phyloP scores from a whole-genome alignment of 2,888 invertebrate genomes.

The Pristionchus entomophagus region DNA sequence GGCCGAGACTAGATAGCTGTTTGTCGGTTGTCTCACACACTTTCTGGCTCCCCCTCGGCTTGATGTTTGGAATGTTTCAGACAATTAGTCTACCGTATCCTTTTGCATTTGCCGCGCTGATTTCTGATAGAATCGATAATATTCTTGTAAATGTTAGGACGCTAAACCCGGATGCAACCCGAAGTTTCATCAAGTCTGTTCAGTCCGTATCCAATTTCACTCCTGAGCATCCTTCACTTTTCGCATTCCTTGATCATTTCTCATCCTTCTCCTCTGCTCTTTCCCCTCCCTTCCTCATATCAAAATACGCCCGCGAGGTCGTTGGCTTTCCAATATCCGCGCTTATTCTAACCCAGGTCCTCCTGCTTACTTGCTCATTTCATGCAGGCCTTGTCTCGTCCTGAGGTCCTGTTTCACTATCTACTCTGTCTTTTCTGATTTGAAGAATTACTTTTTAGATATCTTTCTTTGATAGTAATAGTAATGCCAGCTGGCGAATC shows the following conservation, averaged over 20 bases:
- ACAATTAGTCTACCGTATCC: no score
- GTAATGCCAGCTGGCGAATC: not conserved
- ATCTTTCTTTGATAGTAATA: not conserved
- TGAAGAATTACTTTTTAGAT: not conserved
- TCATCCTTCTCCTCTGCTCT: not conserved
- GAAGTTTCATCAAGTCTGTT: no score
- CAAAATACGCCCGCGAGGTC: not conserved
- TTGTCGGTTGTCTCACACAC: not conserved
- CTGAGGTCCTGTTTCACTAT: not conserved
- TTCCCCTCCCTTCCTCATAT: not conserved
- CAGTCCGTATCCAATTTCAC: not conserved
- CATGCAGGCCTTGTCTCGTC: not conserved
- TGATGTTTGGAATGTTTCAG: not conserved
- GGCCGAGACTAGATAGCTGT: not conserved
- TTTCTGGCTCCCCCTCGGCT: no score
- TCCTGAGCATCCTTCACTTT: not conserved
- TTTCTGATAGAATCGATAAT: not conserved
- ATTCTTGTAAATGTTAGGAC: not conserved
- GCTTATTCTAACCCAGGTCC: not conserved
- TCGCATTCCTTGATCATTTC: constrained; percentile 6
- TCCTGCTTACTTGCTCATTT: not conserved
- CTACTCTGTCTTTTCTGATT: not conserved
- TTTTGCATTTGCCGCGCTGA: not conserved
- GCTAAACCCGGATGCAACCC: not conserved
- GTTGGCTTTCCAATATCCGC: constrained; percentile 10